phyloP scores from a whole-genome alignment of 2,888 invertebrate species.

The Agonopterix subpropinquella region DNA sequence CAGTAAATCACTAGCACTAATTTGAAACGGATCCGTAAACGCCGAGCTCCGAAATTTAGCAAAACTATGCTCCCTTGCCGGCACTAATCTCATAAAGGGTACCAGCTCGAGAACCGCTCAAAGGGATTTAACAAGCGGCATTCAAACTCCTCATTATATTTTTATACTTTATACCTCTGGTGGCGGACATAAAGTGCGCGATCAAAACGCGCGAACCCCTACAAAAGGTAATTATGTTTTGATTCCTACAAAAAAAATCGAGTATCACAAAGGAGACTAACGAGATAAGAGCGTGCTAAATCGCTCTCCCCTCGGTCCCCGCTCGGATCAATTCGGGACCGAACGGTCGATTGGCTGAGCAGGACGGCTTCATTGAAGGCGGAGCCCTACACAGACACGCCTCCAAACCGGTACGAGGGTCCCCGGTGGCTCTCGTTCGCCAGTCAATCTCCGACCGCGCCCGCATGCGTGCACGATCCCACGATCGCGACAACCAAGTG shows the following conservation, averaged over 20 bases:
- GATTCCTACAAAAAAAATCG: constrained; percentile 72
- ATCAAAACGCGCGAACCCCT: constrained; percentile 73
- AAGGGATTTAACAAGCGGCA: constrained; percentile 74
- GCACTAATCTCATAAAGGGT: constrained; percentile 64
- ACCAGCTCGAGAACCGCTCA: constrained; percentile 52
- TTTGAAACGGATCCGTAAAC: constrained; percentile 60
- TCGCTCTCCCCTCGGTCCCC: constrained; percentile 62
- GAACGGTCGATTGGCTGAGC: constrained; percentile 68
- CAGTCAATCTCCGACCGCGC: constrained; percentile 70
- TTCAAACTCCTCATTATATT: constrained; percentile 72
- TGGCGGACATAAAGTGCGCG: constrained; percentile 67
- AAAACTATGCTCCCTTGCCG: constrained; percentile 34
- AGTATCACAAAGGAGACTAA: constrained; percentile 75
- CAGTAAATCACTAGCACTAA: constrained; percentile 63
- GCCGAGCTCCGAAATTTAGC: constrained; percentile 42
- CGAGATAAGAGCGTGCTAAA: constrained; percentile 77
- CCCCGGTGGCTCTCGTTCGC: constrained; percentile 37
- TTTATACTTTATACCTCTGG: constrained; percentile 70
- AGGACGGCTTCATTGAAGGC: constrained; percentile 40
- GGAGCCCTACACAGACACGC: constrained; percentile 20
- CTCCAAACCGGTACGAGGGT: constrained; percentile 36
- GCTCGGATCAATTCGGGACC: constrained; percentile 64
- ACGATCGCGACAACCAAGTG: constrained; percentile 47
- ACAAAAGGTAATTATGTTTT: constrained; percentile 77
- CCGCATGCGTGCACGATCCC: constrained; percentile 71